These are phyloP conservation scores for Turritopsis rubra DNA, from an alignment of 30 jellyfish, hydroid and myxozoan genomes.

Conservation along the genomic window DNA sequence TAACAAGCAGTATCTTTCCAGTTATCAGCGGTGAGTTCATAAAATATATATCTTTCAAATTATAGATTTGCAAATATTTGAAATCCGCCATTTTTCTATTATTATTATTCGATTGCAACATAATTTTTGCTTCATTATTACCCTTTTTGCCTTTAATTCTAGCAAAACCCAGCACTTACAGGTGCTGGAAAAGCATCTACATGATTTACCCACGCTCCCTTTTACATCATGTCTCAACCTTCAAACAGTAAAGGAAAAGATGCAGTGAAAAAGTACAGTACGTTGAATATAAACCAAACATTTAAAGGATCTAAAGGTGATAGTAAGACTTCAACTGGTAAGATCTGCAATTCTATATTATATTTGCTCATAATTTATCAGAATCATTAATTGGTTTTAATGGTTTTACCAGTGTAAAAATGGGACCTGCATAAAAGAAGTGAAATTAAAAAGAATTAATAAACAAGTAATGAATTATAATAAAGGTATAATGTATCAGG, in stretches of 20 bases:
- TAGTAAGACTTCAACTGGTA: constrained; percentile 80
- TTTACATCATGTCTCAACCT: constrained; percentile 89
- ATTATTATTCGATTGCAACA: constrained; percentile 37
- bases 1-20: neutral
- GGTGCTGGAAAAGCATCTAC: constrained; percentile 81
- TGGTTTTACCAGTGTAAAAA: too few species aligned
- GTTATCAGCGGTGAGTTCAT: constrained; percentile 7
- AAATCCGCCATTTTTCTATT: constrained; percentile 71
- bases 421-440: too few species aligned
- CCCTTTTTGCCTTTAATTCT: constrained; percentile 25
- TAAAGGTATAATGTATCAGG: neutral
- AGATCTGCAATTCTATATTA: constrained; percentile 15
- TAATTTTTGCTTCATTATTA: constrained; percentile 30
- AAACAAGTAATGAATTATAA: neutral
- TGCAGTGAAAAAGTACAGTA: constrained; percentile 77
- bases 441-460: neutral
- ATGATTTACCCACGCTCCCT: constrained; percentile 84
- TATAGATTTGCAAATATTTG: constrained; percentile 23
- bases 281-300: constrained; percentile 88
- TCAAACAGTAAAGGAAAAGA: constrained; percentile 91
- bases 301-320: constrained; percentile 87
- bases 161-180: constrained; percentile 91
- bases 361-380: too few species aligned
- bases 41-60: neutral
- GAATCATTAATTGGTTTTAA: neutral